Evolutionary conservation across 1,140 invertebrate genomes (phyloP), one percentile per base, ranked within the genome.

Genomic region (Anthonomus grandis): DNA sequence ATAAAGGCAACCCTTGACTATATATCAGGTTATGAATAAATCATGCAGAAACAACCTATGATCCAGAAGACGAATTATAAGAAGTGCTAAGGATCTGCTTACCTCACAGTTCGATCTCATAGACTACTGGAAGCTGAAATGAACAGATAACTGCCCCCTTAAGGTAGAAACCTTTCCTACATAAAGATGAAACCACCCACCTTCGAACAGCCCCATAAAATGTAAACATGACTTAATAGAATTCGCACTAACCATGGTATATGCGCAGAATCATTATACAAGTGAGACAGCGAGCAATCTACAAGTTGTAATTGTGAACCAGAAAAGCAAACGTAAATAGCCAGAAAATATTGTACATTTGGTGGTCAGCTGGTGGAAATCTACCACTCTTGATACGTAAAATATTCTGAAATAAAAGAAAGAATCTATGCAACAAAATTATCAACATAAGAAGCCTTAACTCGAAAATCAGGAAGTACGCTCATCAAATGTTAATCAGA

Each of bases 161-260:
- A 8, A 31, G 8, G 8, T 8, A 9, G 8, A 31, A 31, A 9
- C 8, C 27, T n/a, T 31, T n/a, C 27, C 27, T n/a, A n/a, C n/a
- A n/a, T n/a, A n/a, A n/a, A n/a, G n/a, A n/a, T n/a, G n/a, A 31
- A 9, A n/a, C 27, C 27, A 31, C 39, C 39, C 15, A 15, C 8
- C 8, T 41, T 9, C 39, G 39, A 41, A 41, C 39, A 9, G 39
- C 39, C 39, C n/a, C 39, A 15, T 10, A 41, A 41, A 41, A 41
- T 41, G 15, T 41, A 15, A 15, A 9, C 39, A 41, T 41, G 8
- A 6, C 39, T 41, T 13, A 41, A 41, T 19, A 41, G 39, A 41
- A 41, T 41, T 10, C 39, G 39, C 39, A 41, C 39, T 41, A 41
- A 41, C 39, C 39, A 41, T 15, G 39, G 39, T 9, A 19, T 9